Conservation (phyloP, 2,888 invertebrate genomes). For the Dermolepida albohirtum region DNA sequence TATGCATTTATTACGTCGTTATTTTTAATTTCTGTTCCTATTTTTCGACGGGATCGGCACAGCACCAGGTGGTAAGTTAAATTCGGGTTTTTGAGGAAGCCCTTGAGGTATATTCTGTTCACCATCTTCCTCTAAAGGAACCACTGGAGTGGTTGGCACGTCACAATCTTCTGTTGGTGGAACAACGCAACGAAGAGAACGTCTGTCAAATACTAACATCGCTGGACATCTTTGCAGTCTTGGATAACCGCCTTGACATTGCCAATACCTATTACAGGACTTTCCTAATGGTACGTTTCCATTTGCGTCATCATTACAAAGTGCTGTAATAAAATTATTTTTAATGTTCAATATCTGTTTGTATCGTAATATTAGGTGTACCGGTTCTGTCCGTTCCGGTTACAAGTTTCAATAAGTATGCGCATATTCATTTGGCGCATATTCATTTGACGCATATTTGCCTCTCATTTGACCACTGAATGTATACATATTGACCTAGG, state of each 20-base stretch:
- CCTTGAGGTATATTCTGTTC: conserved; percentile 58
- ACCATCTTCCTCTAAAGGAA: conserved; percentile 71
- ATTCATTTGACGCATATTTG: too few species aligned
- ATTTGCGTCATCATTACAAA: conserved; percentile 91
- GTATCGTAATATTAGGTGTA: conserved; percentile 5
- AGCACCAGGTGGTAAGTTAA: conserved; percentile 63
- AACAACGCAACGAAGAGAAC: conserved; percentile 86
- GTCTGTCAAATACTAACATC: conserved; percentile 87
- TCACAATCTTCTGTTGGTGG: conserved; percentile 93
- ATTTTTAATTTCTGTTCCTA: conserved; percentile 48
- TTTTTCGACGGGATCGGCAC: conserved; percentile 60
- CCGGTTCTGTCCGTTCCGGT: too few species aligned
- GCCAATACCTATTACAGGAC: conserved; percentile 95
- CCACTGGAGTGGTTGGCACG: conserved; percentile 80
- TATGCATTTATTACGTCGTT: neutral
- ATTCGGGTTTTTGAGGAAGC: conserved; percentile 41
- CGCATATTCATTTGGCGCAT: too few species aligned
- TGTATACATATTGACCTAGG: too few species aligned
- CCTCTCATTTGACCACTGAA: too few species aligned
- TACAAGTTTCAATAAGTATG: too few species aligned
- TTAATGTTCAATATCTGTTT: too few species aligned
- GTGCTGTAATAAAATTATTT: conserved; percentile 69
- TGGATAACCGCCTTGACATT: conserved; percentile 93
- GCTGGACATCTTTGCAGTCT: conserved; percentile 91
- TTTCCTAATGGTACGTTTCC: conserved; percentile 92